Percentiles rank a stretch among this genome's conserved stretches.
These are phyloP conservation scores for Lordiphosa mommai DNA, from an alignment of 1,140 invertebrate species.

Conservation along the genomic window DNA sequence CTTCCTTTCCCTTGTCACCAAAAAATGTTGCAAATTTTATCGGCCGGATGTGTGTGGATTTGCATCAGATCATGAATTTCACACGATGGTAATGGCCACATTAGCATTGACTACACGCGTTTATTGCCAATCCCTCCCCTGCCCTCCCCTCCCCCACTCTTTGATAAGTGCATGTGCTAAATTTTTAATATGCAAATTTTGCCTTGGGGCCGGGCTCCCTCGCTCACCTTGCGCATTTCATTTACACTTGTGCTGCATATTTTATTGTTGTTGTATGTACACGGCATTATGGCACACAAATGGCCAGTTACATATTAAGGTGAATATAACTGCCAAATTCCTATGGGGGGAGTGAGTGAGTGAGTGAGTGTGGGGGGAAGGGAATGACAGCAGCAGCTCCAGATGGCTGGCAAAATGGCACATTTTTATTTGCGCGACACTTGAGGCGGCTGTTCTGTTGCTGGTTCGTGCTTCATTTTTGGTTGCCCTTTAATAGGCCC, in stretches of 20 bases:
- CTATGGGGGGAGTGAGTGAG: neutral
- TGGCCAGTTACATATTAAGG: slow-evolving; percentile 56
- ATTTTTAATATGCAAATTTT: slow-evolving; percentile 73
- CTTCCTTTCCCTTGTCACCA: slow-evolving; percentile 53
- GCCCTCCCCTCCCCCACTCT: neutral
- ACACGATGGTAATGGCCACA: slow-evolving; percentile 65
- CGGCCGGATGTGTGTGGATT: slow-evolving; percentile 61
- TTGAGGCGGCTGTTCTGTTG: slow-evolving; percentile 14
- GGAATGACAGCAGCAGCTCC: neutral
- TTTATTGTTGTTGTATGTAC: slow-evolving; percentile 50
- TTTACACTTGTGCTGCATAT: slow-evolving; percentile 72
- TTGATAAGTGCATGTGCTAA: slow-evolving; percentile 64
- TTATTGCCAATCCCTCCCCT: slow-evolving; percentile 33
- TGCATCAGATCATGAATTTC: slow-evolving; percentile 74
- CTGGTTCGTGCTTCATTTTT: slow-evolving; percentile 1
- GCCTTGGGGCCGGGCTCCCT: neutral
- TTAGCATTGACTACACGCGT: slow-evolving; percentile 72
- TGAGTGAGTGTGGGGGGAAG: neutral
- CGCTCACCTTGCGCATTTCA: slow-evolving; percentile 55
- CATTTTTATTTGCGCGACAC: slow-evolving; percentile 12
- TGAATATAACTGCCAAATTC: slow-evolving; percentile 18
- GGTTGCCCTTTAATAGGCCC: too few relatives aligned
- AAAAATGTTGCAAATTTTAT: slow-evolving; percentile 70
- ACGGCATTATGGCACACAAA: slow-evolving; percentile 63
- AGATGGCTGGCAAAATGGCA: slow-evolving; percentile 5